phyloP scores from a whole-genome alignment of 2,113 vertebrate genomes.

The Zapus hudsonius region DNA sequence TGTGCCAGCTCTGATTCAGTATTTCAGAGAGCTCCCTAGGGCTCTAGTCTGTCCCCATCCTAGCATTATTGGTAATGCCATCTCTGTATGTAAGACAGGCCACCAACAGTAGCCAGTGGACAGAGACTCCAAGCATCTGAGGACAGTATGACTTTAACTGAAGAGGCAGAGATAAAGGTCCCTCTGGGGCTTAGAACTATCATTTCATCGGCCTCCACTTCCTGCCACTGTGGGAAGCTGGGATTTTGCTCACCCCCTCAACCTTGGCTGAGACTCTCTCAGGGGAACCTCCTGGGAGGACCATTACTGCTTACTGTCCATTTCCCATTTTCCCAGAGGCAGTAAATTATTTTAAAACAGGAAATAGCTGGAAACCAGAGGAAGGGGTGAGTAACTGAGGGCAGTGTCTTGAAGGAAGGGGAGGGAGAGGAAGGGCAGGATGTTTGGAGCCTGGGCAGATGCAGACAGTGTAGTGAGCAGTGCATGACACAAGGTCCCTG shows the following conservation, averaged over 20 bases:
- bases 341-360: constrained; percentile 54
- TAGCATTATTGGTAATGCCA: background rate
- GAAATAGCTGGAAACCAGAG: constrained; percentile 58
- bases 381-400: background rate
- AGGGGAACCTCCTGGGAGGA: constrained; percentile 27
- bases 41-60: background rate
- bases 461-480: background rate
- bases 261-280: background rate
- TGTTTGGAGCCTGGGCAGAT: background rate
- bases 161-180: constrained; percentile 40
- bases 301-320: background rate
- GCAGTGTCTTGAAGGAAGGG: background rate
- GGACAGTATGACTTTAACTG: background rate
- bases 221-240: constrained; percentile 53
- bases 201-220: constrained; percentile 66
- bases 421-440: background rate
- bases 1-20: background rate
- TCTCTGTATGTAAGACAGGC: background rate
- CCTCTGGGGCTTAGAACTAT: constrained; percentile 10
- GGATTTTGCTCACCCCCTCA: constrained; percentile 65
- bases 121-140: background rate
- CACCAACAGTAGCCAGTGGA: background rate
- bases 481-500: background rate
- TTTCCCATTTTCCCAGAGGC: background rate
- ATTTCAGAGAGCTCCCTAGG: background rate